Evolutionary conservation across 2,113 vertebrate species (phyloP).

Genomic region (Podiceps cristatus): DNA sequence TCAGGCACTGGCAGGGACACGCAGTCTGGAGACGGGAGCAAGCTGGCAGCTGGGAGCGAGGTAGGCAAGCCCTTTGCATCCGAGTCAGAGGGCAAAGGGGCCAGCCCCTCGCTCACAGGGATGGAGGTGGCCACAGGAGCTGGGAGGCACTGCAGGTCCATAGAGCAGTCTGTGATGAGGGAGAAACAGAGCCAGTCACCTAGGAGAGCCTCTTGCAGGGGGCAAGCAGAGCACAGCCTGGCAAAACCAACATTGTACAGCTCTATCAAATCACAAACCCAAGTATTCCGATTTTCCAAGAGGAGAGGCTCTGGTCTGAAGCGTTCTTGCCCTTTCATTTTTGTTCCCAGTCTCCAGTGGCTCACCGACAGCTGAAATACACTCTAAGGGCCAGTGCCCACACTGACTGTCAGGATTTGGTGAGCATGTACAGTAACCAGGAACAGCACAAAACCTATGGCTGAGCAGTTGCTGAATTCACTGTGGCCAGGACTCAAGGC

Average conservation of each 20-base stretch:
- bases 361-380: neutral
- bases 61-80: constrained; percentile 71
- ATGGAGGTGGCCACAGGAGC: constrained; percentile 74
- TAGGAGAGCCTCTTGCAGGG: neutral
- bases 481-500: neutral
- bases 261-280: neutral
- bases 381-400: neutral
- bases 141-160: constrained; percentile 76
- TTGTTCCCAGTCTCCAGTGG: neutral
- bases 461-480: neutral
- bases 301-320: neutral
- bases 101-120: constrained; percentile 75
- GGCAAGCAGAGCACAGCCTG: neutral
- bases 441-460: neutral
- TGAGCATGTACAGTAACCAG: neutral
- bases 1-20: constrained; percentile 82
- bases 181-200: constrained; percentile 23
- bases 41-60: constrained; percentile 75
- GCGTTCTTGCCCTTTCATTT: neutral
- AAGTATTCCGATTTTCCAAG: neutral
- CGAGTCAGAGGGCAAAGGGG: constrained; percentile 58
- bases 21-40: constrained; percentile 77
- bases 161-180: constrained; percentile 71
- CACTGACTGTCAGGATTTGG: neutral
- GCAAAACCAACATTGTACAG: neutral